Evolutionary conservation across 2,113 vertebrate genomes (phyloP).

Genomic region (Rousettus leschenaultii): DNA sequence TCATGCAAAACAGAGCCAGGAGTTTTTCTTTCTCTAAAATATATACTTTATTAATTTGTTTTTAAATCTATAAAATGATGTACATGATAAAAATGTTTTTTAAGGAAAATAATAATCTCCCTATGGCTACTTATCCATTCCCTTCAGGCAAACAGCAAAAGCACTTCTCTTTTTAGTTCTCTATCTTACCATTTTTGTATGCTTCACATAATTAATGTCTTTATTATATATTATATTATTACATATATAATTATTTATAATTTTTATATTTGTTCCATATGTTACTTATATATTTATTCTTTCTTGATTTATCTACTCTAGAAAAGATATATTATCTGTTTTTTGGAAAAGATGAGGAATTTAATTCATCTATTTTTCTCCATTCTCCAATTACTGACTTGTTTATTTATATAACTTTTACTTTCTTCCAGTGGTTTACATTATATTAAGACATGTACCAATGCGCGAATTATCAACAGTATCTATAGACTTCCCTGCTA

Average conservation of each 20-base stretch:
- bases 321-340: neutral
- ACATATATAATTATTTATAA: neutral
- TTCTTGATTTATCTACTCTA: neutral
- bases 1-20: neutral
- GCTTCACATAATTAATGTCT: neutral
- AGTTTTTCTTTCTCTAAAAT: neutral
- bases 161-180: neutral
- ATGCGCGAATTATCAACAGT: neutral
- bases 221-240: neutral
- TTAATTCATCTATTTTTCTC: neutral
- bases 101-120: neutral
- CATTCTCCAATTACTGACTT: neutral
- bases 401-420: neutral
- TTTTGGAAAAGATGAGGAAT: neutral
- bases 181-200: neutral
- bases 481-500: neutral
- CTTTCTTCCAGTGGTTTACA: neutral
- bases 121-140: neutral
- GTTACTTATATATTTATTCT: neutral
- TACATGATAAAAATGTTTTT: neutral
- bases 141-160: neutral
- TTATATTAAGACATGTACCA: neutral
- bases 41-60: neutral
- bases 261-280: neutral
- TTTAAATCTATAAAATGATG: neutral